Percentiles rank a stretch among this genome's conserved stretches.
Evolutionary conservation across 23 tunicate species (phyloP).

Genomic region (Corella eumyota): DNA sequence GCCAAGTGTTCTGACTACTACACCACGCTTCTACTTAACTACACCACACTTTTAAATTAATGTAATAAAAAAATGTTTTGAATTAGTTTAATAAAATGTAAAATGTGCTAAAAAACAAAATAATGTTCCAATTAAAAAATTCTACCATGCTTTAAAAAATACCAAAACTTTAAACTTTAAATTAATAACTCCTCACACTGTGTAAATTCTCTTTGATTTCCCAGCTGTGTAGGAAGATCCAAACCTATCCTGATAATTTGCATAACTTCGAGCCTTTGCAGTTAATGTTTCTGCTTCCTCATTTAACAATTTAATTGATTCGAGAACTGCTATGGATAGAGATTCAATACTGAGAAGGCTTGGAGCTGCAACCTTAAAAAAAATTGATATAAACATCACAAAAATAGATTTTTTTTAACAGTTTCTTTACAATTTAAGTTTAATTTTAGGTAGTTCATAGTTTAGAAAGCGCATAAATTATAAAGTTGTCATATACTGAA

Average conservation of each 20-base stretch:
- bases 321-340: slow-evolving; percentile 59
- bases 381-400: not conserved
- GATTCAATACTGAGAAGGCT: slow-evolving; percentile 48
- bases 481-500: no score
- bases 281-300: slow-evolving; percentile 50
- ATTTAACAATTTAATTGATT: slow-evolving; percentile 39
- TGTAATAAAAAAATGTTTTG: no score
- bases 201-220: slow-evolving; percentile 49
- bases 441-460: not conserved
- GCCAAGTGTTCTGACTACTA: no score
- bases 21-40: not conserved
- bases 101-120: no score
- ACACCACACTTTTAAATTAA: not conserved
- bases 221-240: slow-evolving; percentile 64
- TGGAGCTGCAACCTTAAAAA: slow-evolving; percentile 55
- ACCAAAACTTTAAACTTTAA: no score
- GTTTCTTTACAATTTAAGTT: not conserved
- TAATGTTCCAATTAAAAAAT: no score
- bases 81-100: no score
- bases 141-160: no score
- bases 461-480: not conserved
- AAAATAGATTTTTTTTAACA: not conserved
- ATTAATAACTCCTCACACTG: no score
- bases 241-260: slow-evolving; percentile 87
- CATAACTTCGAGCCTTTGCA: slow-evolving; percentile 70